Evolutionary conservation across 2,797 vertebrate species (phyloP), one percentile per base, ranked within the genome.

Genomic region (Caiman crocodilus): DNA sequence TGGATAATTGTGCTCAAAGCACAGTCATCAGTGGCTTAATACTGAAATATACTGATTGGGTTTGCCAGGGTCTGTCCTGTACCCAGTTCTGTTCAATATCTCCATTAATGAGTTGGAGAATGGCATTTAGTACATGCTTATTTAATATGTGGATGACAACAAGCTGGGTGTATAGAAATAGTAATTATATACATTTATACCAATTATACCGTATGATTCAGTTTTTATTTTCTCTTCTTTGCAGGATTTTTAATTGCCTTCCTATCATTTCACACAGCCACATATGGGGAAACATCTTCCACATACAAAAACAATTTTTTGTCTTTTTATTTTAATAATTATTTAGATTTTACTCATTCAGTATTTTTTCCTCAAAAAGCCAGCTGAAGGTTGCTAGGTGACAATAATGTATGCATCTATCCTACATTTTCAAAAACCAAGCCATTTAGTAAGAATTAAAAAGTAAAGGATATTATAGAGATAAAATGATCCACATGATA

Each of bases 201-300:
- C 78, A 95, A 79, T 94, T 94, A 90, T 80, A 89, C 82, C 1
- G 2, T 90, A 85, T 85, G 61, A 95, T 92, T 97, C 94, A 85
- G 89, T 94, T 95, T 95, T 87, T 84, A 85, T 65, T 95, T 93
- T 82, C 61, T 91, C 25, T 84, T 75, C 84, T 95, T 80, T 93
- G 84, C 82, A 12, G 10, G 42, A 69, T 42, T 74, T 93, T 94
- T 82, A 84, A 82, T 84, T 93, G 67, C 86, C 90, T 93, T 63
- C 82, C 94, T 94, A 78, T 87, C 81, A 82, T 89, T 95, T 94
- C 90, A 76, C 91, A 94, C 64, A 77, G 84, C 85, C 56, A 83
- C 92, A 95, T 87, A 90, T 91, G 86, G 85, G 60, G 61, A 30
- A 91, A 79, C 85, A 92, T 90, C 90, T 95, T 95, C 78, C 76